phyloP scores from a whole-genome alignment of 2,888 invertebrate species.

The Erebia aethiops region DNA sequence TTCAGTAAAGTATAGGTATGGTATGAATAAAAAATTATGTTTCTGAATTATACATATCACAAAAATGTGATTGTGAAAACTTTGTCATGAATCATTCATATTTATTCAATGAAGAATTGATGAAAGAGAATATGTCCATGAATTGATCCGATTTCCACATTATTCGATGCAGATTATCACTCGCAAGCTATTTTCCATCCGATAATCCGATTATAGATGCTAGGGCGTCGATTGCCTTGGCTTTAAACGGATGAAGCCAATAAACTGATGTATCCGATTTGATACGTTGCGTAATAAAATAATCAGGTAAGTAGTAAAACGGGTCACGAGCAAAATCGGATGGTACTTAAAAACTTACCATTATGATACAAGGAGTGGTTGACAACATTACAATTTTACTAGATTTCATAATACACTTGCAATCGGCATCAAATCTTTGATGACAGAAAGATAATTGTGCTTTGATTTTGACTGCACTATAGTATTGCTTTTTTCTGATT shows the following conservation, averaged over 20 bases:
- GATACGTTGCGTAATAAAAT: conserved; percentile 19
- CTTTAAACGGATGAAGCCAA: conserved; percentile 37
- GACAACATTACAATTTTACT: neutral
- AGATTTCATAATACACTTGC: neutral
- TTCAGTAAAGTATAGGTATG: too few species aligned
- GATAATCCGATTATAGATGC: conserved; percentile 24
- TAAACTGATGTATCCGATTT: conserved; percentile 36
- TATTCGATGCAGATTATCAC: neutral
- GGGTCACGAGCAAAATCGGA: conserved; percentile 11
- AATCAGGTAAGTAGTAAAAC: conserved; percentile 22
- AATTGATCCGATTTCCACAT: conserved; percentile 9
- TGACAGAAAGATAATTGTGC: too few species aligned
- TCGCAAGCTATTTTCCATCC: conserved; percentile 16
- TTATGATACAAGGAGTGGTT: neutral
- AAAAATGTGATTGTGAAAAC: conserved; percentile 5
- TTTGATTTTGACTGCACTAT: neutral
- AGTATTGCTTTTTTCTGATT: neutral
- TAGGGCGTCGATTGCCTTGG: conserved; percentile 22
- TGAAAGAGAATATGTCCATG: neutral
- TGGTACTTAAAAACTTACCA: neutral
- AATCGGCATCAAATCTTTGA: neutral
- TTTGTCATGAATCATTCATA: conserved; percentile 12
- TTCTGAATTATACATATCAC: too few species aligned
- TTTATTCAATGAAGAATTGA: conserved; percentile 1
- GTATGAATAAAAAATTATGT: too few species aligned